phyloP scores from a whole-genome alignment of 2,888 invertebrate genomes.

The Parnassius smintheus region DNA sequence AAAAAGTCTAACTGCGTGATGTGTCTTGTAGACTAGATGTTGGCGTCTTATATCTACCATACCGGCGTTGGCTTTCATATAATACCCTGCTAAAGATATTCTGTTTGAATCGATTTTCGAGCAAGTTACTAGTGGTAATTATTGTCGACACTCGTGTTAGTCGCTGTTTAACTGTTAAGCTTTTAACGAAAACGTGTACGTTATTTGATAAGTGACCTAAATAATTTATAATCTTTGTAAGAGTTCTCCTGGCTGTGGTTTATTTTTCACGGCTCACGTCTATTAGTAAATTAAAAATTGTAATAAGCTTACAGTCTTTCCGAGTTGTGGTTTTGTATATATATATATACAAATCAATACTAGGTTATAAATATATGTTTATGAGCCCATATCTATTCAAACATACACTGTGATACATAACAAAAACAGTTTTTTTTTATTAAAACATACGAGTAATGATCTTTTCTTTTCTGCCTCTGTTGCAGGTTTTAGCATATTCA shows the following conservation, averaged over 20 bases:
- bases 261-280: slow-evolving; percentile 16
- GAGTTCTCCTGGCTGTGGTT: slow-evolving; percentile 30
- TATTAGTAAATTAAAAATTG: slow-evolving; percentile 9
- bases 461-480: no score
- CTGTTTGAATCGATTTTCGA: not conserved
- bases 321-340: no score
- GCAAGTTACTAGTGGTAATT: slow-evolving; percentile 13
- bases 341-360: no score
- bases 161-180: slow-evolving; percentile 34
- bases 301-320: slow-evolving; percentile 10
- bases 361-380: no score
- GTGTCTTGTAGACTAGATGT: no score
- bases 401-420: no score
- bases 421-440: no score
- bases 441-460: no score
- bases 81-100: not conserved
- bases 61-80: not conserved
- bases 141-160: slow-evolving; percentile 4
- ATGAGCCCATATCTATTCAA: no score
- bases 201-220: slow-evolving; percentile 38
- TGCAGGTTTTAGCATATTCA: no score
- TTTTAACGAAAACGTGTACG: slow-evolving; percentile 35
- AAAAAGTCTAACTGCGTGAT: no score
- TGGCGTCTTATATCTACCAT: not conserved
- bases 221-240: slow-evolving; percentile 33